Conservation (phyloP, 2,797 vertebrate species). For the Fistularia commersonii region DNA sequence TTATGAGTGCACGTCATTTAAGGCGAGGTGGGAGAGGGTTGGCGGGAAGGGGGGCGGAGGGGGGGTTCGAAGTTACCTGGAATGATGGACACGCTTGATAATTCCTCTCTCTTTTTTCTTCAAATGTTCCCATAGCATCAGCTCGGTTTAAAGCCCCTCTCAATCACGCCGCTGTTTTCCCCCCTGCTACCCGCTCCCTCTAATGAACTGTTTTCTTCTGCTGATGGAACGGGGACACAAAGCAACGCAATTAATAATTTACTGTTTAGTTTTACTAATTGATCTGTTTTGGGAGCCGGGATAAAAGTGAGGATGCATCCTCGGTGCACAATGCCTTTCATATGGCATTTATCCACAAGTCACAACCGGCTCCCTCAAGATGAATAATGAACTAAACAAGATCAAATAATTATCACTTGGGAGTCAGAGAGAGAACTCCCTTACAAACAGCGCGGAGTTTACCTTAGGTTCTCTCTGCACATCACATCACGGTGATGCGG, state of each 20-base stretch:
- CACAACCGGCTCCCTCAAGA: slow-evolving; percentile 73
- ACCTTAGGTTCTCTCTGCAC: slow-evolving; percentile 58
- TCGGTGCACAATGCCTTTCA: slow-evolving; percentile 75
- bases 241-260: slow-evolving; percentile 81
- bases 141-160: slow-evolving; percentile 72
- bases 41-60: slow-evolving; percentile 1
- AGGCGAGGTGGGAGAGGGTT: slow-evolving; percentile 10
- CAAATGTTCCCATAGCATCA: slow-evolving; percentile 71
- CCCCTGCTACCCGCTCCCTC: slow-evolving; percentile 36
- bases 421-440: slow-evolving; percentile 54
- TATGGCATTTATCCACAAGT: slow-evolving; percentile 80
- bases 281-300: slow-evolving; percentile 79
- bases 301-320: slow-evolving; percentile 77
- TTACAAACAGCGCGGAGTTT: slow-evolving; percentile 74
- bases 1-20: slow-evolving; percentile 57
- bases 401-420: slow-evolving; percentile 79
- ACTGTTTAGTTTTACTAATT: slow-evolving; percentile 84
- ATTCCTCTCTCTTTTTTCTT: slow-evolving; percentile 63
- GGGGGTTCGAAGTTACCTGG: slow-evolving; percentile 60
- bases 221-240: slow-evolving; percentile 78
- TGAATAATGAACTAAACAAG: slow-evolving; percentile 83
- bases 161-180: slow-evolving; percentile 58
- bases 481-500: slow-evolving; percentile 60
- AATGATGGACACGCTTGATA: slow-evolving; percentile 72
- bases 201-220: slow-evolving; percentile 78